These are phyloP conservation scores for Sebastes nivosus DNA, from an alignment of 2,797 vertebrate species.

Conservation along the genomic window DNA sequence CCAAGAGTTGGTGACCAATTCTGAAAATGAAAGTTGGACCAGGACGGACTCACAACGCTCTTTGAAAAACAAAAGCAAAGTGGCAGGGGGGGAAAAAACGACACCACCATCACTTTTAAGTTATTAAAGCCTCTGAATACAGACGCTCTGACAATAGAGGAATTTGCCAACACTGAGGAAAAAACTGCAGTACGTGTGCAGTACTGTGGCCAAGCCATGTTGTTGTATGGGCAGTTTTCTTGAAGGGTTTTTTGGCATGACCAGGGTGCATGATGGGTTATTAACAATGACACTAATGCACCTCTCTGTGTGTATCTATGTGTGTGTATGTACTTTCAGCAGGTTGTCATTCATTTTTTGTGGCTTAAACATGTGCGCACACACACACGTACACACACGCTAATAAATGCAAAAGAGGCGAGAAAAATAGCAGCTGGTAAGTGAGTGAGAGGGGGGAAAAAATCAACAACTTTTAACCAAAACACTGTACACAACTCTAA, in stretches of 20 bases:
- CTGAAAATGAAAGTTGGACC: conserved; percentile 66
- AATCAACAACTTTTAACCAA: conserved; percentile 85
- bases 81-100: conserved; percentile 38
- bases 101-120: conserved; percentile 65
- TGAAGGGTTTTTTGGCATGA: conserved; percentile 70
- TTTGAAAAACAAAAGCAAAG: conserved; percentile 69
- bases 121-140: conserved; percentile 67
- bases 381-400: not conserved
- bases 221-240: conserved; percentile 65
- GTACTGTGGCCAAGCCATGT: conserved; percentile 63
- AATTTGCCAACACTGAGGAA: conserved; percentile 60
- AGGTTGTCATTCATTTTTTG: conserved; percentile 26
- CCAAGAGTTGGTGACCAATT: conserved; percentile 64
- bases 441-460: conserved; percentile 65
- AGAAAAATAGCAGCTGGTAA: conserved; percentile 76
- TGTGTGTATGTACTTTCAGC: conserved; percentile 1
- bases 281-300: conserved; percentile 49
- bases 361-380: not conserved
- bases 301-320: conserved; percentile 1
- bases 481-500: conserved; percentile 87
- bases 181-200: conserved; percentile 59
- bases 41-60: conserved; percentile 28
- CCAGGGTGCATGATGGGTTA: conserved; percentile 51
- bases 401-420: conserved; percentile 56
- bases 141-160: conserved; percentile 55